Conservation (phyloP, 2,797 vertebrate genomes). For the Enteromius fasciolatus region DNA sequence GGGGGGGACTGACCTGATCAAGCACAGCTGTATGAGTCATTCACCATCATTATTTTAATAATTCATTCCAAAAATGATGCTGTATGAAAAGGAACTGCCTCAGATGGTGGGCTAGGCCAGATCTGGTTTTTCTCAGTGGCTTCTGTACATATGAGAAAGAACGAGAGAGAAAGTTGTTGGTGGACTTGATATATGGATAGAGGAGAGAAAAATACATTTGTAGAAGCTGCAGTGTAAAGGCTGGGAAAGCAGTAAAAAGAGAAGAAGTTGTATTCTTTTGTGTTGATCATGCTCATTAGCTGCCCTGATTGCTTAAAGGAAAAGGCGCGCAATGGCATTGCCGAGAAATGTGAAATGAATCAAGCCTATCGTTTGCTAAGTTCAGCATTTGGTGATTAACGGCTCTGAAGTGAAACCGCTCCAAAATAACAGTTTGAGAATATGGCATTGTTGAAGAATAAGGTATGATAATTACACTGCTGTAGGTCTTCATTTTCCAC, state of each 20-base stretch:
- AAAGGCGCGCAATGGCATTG: conserved; percentile 48
- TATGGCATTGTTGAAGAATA: conserved; percentile 28
- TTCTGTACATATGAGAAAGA: conserved; percentile 13
- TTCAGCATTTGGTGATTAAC: conserved; percentile 52
- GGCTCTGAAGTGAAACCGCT: conserved; percentile 54
- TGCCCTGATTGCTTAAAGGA: conserved; percentile 53
- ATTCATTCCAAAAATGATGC: conserved; percentile 69
- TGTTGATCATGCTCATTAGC: conserved; percentile 55
- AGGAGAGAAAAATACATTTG: not conserved
- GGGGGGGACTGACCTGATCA: conserved; percentile 5
- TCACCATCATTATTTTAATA: conserved; percentile 72
- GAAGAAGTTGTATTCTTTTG: conserved; percentile 59
- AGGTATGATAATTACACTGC: conserved; percentile 40
- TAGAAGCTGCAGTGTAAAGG: not conserved
- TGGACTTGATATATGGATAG: not conserved
- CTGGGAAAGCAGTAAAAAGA: conserved; percentile 56
- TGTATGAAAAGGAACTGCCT: conserved; percentile 56
- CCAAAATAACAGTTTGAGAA: conserved; percentile 55
- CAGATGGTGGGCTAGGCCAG: conserved; percentile 20
- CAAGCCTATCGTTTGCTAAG: conserved; percentile 57
- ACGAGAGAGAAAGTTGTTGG: conserved; percentile 23
- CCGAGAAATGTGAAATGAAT: conserved; percentile 52
- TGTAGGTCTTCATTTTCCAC: conserved; percentile 37
- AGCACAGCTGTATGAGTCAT: conserved; percentile 55
- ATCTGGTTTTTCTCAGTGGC: conserved; percentile 25